A percentile compares a stretch with the other conserved stretches of the same genome.
Evolutionary conservation across 2,113 vertebrate species (phyloP).

Genomic region (Datnioides undecimradiatus): DNA sequence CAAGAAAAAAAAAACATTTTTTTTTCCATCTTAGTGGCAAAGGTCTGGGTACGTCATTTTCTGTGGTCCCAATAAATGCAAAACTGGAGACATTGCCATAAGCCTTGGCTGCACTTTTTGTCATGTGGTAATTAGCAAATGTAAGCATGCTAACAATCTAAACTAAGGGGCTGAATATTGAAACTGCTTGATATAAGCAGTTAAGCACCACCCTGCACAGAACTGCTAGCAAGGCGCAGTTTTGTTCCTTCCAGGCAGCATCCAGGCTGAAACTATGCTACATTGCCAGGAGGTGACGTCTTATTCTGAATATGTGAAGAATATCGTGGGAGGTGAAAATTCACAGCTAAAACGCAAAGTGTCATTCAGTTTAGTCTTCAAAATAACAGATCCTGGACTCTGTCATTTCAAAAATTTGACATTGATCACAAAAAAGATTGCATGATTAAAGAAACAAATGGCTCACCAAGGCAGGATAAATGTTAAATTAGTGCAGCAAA

Average conservation of each 20-base stretch:
- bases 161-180: background rate
- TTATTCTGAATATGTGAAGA: conserved; percentile 15
- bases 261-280: background rate
- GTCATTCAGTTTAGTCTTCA: conserved; percentile 4
- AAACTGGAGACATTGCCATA: too few species aligned
- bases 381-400: conserved; percentile 6
- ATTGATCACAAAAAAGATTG: background rate
- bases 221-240: background rate
- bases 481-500: background rate
- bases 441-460: background rate
- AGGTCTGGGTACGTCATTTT: too few species aligned
- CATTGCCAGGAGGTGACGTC: conserved; percentile 17
- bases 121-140: background rate
- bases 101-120: background rate
- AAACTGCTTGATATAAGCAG: background rate
- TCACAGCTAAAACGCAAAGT: conserved; percentile 28
- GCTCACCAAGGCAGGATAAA: background rate
- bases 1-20: too few species aligned
- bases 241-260: background rate
- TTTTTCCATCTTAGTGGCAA: too few species aligned
- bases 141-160: background rate
- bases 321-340: conserved; percentile 41
- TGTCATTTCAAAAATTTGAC: conserved; percentile 17
- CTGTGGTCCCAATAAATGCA: background rate
- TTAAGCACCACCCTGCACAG: background rate